Conservation (phyloP, 1,140 invertebrate genomes). For the Idris sp. region DNA sequence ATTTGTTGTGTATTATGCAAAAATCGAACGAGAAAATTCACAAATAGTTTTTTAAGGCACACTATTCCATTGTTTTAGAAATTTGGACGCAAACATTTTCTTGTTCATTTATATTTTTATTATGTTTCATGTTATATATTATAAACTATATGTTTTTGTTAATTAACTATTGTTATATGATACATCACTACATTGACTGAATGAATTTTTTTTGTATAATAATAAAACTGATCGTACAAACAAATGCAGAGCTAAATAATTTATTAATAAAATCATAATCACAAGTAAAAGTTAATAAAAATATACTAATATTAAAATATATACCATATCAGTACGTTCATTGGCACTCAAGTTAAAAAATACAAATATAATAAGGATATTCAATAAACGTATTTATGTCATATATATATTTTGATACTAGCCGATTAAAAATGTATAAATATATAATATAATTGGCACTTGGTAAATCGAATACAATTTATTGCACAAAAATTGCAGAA, state of each 20-base stretch:
- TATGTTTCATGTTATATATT: no score
- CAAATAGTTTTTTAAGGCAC: constrained; percentile 30
- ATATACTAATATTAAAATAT: constrained; percentile 8
- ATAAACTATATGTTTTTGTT: no score
- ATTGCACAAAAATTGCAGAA: constrained; percentile 39
- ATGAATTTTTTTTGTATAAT: no score
- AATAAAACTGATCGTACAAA: neutral
- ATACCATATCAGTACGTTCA: constrained; percentile 18
- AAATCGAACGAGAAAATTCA: no score
- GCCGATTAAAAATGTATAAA: no score
- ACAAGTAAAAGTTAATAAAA: no score
- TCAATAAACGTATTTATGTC: constrained; percentile 7
- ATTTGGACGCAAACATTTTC: constrained; percentile 13
- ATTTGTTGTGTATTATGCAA: neutral
- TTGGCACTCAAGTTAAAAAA: constrained; percentile 46
- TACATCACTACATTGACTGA: no score
- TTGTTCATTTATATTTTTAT: no score
- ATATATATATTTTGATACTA: no score
- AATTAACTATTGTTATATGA: no score
- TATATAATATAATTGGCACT: constrained; percentile 52
- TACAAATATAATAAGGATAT: constrained; percentile 25
- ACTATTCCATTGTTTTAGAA: constrained; percentile 24
- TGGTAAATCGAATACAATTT: constrained; percentile 34
- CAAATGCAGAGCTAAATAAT: constrained; percentile 2
- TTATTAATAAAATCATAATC: neutral